A percentile compares a stretch with the other conserved stretches of the same genome.
phyloP scores from a whole-genome alignment of 2,797 vertebrate species.

The Petrocephalus sullivani region DNA sequence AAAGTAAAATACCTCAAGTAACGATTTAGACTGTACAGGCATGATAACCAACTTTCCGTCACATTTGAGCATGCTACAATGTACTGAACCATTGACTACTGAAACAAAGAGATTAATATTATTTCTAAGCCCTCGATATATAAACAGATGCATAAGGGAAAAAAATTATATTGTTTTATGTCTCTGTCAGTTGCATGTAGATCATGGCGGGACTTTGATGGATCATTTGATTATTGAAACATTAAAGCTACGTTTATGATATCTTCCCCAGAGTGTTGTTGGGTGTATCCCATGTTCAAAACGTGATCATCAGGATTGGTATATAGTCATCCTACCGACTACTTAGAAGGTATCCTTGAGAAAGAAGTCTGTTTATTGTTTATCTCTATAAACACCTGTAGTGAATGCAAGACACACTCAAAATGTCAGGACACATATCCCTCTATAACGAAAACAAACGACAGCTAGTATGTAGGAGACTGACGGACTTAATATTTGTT shows the following conservation, averaged over 20 bases:
- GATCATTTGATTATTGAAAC: background rate
- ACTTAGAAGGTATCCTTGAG: background rate
- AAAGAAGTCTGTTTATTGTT: background rate
- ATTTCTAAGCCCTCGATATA: background rate
- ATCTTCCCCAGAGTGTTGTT: background rate
- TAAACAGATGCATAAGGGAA: background rate
- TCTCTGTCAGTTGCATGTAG: background rate
- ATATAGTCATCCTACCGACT: background rate
- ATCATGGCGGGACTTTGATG: background rate
- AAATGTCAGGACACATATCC: background rate
- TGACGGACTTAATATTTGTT: background rate
- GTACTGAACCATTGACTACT: conserved; percentile 12
- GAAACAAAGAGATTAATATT: background rate
- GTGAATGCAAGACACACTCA: background rate
- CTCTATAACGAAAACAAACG: background rate
- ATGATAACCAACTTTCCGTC: background rate
- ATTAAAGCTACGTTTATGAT: background rate
- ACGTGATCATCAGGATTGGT: background rate
- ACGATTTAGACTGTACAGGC: background rate
- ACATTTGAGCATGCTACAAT: background rate
- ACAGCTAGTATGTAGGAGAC: background rate
- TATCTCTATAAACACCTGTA: background rate
- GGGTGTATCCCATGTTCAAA: background rate
- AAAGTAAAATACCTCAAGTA: conserved; percentile 24
- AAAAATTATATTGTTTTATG: background rate